Evolutionary conservation across 2,888 invertebrate species (phyloP), one percentile per base, ranked within the genome.

Genomic region (Pachycephus smyrnensis): DNA sequence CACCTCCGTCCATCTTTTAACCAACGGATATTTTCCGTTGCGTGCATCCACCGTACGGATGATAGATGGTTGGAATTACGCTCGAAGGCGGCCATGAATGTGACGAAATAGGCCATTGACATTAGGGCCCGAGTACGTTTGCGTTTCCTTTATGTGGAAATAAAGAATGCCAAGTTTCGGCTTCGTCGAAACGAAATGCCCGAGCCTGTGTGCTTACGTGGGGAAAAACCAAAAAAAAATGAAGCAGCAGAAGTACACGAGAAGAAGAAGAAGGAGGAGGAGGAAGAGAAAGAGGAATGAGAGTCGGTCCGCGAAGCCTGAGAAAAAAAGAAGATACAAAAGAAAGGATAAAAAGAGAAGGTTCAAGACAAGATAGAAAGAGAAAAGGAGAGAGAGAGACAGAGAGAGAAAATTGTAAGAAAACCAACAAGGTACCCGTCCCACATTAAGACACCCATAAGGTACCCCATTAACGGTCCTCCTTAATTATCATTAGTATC

Each of bases 261-360:
- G n/a, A 79, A 82, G 36, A 76, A 30, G 79, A 79, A 76, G 73
- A 37, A 32, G 68, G 37, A 35, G 35, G 4, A 69, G 80, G 37
- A 74, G 80, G 80, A 84, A 73, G 82, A 83, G 82, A 80, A 76
- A 79, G 84, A 80, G 76, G 85, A 77, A 81, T 84, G 81, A 83
- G 82, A 81, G 31, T 80, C 78, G 77, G 69, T 11, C 32, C 32
- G 31, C 31, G 71, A 69, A 32, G 71, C 31, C 76, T 75, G 76
- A 76, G 78, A 77, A 68, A 55, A 55, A 35, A n/a, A 30, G 73
- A 73, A 35, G n/a, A 32, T 36, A 73, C n/a, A 35, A 73, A n/a
- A 3, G 73, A 73, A 35, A 31, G n/a, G 33, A 36, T 73, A 30
- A 11, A 36, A 73, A 32, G 36, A 33, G 73, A 36, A 37, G 73